Conservation (phyloP, 2,888 invertebrate species). For the Dicycla oo region DNA sequence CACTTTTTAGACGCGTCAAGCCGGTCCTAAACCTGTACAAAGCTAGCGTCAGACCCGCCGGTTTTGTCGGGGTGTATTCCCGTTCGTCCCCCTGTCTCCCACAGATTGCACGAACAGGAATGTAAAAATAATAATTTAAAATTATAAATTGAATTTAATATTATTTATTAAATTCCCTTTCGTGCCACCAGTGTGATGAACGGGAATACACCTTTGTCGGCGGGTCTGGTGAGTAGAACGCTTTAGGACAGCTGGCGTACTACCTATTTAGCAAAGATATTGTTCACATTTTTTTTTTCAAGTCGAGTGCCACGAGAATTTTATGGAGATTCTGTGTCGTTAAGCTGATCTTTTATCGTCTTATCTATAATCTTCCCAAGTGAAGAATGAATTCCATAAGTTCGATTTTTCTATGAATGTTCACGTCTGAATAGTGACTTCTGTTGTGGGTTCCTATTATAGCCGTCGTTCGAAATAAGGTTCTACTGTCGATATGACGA, state of each 20-base stretch:
- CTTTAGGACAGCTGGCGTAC: not conserved
- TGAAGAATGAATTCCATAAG: not conserved
- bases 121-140: too few relatives aligned
- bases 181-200: too few relatives aligned
- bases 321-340: too few relatives aligned
- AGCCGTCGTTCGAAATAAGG: conserved; percentile 26
- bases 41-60: not conserved
- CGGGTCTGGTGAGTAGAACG: too few relatives aligned
- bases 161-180: too few relatives aligned
- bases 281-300: not conserved
- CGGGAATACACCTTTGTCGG: too few relatives aligned
- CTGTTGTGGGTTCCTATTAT: conserved; percentile 3
- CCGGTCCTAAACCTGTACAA: not conserved
- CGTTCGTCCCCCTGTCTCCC: too few relatives aligned
- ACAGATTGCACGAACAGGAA: too few relatives aligned
- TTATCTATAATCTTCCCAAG: not conserved
- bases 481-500: conserved; percentile 60
- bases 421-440: conserved; percentile 4
- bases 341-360: not conserved
- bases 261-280: not conserved
- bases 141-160: too few relatives aligned
- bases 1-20: conserved; percentile 14
- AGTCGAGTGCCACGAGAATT: not conserved
- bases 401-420: not conserved
- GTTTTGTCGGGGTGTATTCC: too few relatives aligned